A percentile compares a stretch with the other conserved stretches of the same genome.
These are phyloP conservation scores for Noctua janthina DNA, from an alignment of 2,888 invertebrate species.

Conservation along the genomic window DNA sequence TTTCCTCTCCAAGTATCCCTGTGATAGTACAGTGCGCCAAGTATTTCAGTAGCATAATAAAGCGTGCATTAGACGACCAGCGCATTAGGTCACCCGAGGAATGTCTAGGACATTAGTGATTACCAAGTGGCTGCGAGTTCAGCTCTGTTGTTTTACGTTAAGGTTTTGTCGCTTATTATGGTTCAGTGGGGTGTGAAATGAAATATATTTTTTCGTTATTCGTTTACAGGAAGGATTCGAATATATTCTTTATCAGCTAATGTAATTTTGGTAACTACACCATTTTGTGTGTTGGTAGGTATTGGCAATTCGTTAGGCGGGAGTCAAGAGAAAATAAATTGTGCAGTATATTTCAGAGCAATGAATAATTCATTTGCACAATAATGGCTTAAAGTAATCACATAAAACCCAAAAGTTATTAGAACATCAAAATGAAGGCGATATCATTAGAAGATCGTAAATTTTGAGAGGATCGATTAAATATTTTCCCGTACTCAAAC, in stretches of 20 bases:
- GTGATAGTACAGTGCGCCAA: conserved; percentile 12
- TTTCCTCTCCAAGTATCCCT: conserved; percentile 35
- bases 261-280: background rate
- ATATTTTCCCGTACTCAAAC: background rate
- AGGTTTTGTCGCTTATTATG: background rate
- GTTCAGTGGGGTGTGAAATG: background rate
- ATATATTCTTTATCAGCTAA: background rate
- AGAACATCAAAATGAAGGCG: no score
- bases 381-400: background rate
- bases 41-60: conserved; percentile 29
- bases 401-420: background rate
- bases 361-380: background rate
- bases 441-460: background rate
- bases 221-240: background rate
- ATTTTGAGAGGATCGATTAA: background rate
- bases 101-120: conserved; percentile 42
- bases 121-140: conserved; percentile 10
- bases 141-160: background rate
- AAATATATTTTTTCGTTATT: background rate
- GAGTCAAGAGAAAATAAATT: no score
- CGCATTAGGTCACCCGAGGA: conserved; percentile 56
- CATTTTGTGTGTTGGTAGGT: background rate
- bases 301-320: background rate
- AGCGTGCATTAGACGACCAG: conserved; percentile 19
- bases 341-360: no score